Evolutionary conservation across 2,797 vertebrate genomes (phyloP), one percentile per base, ranked within the genome.

Genomic region (Pteropus rufus): DNA sequence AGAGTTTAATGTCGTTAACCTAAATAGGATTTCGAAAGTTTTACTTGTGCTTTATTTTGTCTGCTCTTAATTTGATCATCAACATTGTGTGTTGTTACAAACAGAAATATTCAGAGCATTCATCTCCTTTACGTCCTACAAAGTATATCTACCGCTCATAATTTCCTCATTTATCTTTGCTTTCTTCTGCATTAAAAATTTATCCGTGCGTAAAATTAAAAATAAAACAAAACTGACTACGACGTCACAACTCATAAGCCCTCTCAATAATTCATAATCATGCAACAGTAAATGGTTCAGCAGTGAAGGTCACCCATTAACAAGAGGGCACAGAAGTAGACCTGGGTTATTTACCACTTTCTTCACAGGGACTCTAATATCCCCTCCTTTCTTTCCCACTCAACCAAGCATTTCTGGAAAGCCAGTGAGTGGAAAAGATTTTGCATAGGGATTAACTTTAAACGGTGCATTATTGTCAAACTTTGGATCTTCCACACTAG

Each of bases 161-260:
- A 60, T 94, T 39, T 84, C 34, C 60, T 92, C 65, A 89, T 86
- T 84, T 92, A 76, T 91, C 62, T 88, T 90, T 72, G 36, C 64
- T 85, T 91, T 79, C 56, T 85, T 91, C 73, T 84, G 72, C 34
- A 89, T 95, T 81, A 96, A 94, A 89, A 81, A 39, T 75, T 56
- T 93, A 87, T 41, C 39, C 29, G 52, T 70, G 31, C 56, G 18
- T 56, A 84, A 91, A 93, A 96, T 95, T 85, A 76, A 91, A 95
- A 83, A 67, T 92, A 82, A 96, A 72, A 41, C n/a, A 76, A 72
- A 85, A 73, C 56, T 64, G 60, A 87, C 91, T 29, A 12, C 41
- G 67, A 41, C 64, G 65, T 92, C 72, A 76, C 65, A 81, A 24
- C 56, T 84, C 54, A 67, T 54, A 67, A 92, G 46, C 41, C 70